A percentile compares a stretch with the other conserved stretches of the same genome.
Conservation (phyloP, 2,888 invertebrate genomes). For the Chymomyza fuscimana region DNA sequence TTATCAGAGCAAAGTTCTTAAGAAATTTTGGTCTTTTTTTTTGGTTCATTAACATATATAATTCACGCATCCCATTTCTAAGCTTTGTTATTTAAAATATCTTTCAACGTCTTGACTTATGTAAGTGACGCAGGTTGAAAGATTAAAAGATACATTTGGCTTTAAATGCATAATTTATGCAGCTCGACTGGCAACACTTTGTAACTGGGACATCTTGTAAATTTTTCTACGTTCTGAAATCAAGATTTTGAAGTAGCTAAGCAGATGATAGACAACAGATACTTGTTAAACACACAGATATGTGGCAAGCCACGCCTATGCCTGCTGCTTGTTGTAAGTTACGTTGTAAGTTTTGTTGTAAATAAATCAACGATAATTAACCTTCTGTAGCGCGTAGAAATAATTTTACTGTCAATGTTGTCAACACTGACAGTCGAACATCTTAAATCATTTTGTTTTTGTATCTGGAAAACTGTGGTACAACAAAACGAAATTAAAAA, state of each 20-base stretch:
- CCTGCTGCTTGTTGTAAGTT: slow-evolving; percentile 25
- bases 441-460: slow-evolving; percentile 68
- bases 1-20: not conserved
- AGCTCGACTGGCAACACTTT: not conserved
- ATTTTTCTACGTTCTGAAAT: not conserved
- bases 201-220: not conserved
- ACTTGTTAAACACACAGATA: not conserved
- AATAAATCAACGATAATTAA: slow-evolving; percentile 73
- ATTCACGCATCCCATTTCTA: not conserved
- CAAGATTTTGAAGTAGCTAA: not conserved
- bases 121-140: not conserved
- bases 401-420: slow-evolving; percentile 73
- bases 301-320: not conserved
- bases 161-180: not conserved
- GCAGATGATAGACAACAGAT: not conserved
- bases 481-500: slow-evolving; percentile 52
- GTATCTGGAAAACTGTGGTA: not conserved
- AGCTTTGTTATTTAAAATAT: not conserved
- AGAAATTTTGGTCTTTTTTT: not conserved
- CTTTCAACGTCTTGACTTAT: not conserved
- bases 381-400: slow-evolving; percentile 67
- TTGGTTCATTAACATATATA: not conserved
- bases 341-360: slow-evolving; percentile 47
- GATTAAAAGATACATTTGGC: not conserved
- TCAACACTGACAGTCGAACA: slow-evolving; percentile 70